These are phyloP conservation scores for Athalia rosae DNA, from an alignment of 2,888 invertebrate species.

Conservation along the genomic window DNA sequence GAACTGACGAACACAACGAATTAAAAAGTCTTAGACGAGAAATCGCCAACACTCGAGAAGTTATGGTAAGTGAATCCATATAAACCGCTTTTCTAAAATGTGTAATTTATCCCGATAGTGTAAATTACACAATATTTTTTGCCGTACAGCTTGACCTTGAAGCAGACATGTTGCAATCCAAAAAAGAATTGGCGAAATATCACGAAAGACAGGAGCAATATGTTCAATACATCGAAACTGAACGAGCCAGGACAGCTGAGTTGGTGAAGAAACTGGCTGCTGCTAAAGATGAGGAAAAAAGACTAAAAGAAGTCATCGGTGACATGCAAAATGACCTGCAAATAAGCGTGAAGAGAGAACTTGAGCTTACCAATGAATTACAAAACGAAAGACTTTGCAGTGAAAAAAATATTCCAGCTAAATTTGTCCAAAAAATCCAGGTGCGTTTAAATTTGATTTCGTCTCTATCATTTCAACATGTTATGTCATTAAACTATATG, in stretches of 20 bases:
- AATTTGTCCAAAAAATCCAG: slow-evolving; percentile 69
- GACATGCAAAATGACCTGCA: slow-evolving; percentile 61
- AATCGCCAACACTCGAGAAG: slow-evolving; percentile 61
- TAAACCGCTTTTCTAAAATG: background rate
- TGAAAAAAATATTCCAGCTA: slow-evolving; percentile 67
- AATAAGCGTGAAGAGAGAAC: slow-evolving; percentile 54
- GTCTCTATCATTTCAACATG: background rate
- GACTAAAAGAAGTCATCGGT: slow-evolving; percentile 63
- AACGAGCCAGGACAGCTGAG: slow-evolving; percentile 79
- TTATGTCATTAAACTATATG: background rate
- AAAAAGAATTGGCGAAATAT: slow-evolving; percentile 58
- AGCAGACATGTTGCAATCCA: slow-evolving; percentile 62
- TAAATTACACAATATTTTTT: background rate
- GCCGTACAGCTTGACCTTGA: slow-evolving; percentile 60
- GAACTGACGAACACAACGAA: slow-evolving; percentile 58
- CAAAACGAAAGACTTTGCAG: slow-evolving; percentile 64
- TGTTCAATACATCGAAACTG: slow-evolving; percentile 76
- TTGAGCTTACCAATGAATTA: slow-evolving; percentile 58
- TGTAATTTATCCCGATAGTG: background rate
- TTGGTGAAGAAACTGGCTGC: slow-evolving; percentile 75
- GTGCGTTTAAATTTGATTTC: background rate
- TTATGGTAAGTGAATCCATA: slow-evolving; percentile 57
- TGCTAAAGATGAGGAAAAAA: slow-evolving; percentile 68
- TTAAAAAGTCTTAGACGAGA: slow-evolving; percentile 61
- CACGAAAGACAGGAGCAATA: slow-evolving; percentile 59